Base-by-base conservation (phyloP, 2,888 invertebrate genomes). In the Drosophila macrothrix region DNA sequence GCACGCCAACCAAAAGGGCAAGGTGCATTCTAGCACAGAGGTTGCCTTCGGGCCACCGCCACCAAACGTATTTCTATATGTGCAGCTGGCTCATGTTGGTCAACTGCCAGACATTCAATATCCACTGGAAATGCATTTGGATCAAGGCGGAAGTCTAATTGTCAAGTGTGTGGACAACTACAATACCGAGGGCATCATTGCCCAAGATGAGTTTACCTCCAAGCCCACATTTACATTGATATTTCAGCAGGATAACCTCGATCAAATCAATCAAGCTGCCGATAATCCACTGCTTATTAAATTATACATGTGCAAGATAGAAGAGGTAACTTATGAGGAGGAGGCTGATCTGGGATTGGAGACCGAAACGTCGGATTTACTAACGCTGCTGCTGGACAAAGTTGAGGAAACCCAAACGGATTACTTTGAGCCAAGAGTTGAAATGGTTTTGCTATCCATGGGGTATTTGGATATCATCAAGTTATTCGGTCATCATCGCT, bases 201-300 rank as follows among this genome's bases (percentile, higher is more conserved):
- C 62, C 5, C 70, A 91, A 25, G 46, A 76, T 0, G 76, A 88
- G 55, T 88, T 91, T 19, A 1, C 52, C 5, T 2, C 35, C 1
- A 83, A 76, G 39, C 92, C 92, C 6, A 90, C 91, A 7, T 92
- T 78, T 52, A 89, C 89, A 12, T 50, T 92, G 9, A 85, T 88
- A 35, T 78, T 92, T 35, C 83, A 89, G 55, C 92, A 92, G 67
- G 92, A 92, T 55, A 86, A 82, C 46, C 56, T 92, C 29, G 88
- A 91, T 25, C 78, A 90, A 52, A 71, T 91, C 29, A 90, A 90
- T 67, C 78, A 81, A 10, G 82, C 90, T 4, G 79, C 80, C 31
- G 84, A 91, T 60, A 82, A 84, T 81, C 91, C 91, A 0, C 50
- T 92, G 31, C 33, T 90, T 5, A 67, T 92, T 3, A 79, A 81